A percentile compares a stretch with the other conserved stretches of the same genome.
phyloP scores from a whole-genome alignment of 2,888 invertebrate genomes.

The Eueremaeus valkanovi region DNA sequence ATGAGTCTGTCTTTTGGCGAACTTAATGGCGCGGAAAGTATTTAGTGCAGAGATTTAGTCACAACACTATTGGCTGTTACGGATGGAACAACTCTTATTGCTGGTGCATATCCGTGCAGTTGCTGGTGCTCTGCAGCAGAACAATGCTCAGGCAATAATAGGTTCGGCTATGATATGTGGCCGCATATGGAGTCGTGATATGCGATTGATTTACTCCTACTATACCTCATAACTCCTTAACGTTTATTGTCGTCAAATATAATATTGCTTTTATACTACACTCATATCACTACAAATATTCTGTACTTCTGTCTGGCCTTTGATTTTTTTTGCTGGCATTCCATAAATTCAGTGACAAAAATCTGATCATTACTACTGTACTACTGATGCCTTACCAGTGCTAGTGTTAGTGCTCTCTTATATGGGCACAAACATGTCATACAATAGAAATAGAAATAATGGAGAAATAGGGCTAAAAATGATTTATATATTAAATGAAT shows the following conservation, averaged over 20 bases:
- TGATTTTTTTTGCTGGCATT: neutral
- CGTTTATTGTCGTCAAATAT: neutral
- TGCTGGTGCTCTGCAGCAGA: neutral
- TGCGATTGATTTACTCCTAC: neutral
- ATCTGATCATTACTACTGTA: neutral
- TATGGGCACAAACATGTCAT: neutral
- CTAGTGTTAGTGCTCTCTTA: no score
- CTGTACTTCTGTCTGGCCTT: neutral
- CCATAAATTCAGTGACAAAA: neutral
- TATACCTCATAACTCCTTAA: slow-evolving; percentile 22
- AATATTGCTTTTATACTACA: neutral
- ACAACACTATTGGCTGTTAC: neutral
- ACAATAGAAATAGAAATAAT: slow-evolving; percentile 1
- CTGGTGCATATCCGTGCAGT: neutral
- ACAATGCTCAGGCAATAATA: no score
- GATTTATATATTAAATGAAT: neutral
- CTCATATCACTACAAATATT: neutral
- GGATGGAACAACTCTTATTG: slow-evolving; percentile 1
- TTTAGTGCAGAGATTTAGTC: slow-evolving; percentile 18
- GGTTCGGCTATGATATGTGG: slow-evolving; percentile 3
- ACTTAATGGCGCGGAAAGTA: slow-evolving; percentile 17
- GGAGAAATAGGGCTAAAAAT: no score
- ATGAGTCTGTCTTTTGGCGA: slow-evolving; percentile 7
- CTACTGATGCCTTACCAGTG: neutral
- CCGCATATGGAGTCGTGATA: slow-evolving; percentile 28